These are phyloP conservation scores for Epizoanthus fatuus DNA, from an alignment of 92 coral and sea anemone species.

Conservation along the genomic window DNA sequence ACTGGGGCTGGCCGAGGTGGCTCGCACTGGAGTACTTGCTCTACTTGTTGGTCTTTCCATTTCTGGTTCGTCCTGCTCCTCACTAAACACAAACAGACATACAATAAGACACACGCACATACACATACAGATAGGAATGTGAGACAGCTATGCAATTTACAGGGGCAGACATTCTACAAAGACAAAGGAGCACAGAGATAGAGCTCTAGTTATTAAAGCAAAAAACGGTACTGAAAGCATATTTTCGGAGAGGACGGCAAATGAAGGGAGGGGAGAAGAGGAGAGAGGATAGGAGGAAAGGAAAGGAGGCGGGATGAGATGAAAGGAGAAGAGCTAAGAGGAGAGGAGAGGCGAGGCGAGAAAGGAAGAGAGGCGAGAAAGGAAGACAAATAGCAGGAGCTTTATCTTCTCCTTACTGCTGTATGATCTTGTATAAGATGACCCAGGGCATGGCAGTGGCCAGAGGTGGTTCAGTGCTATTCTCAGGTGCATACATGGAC, in stretches of 20 bases:
- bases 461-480: conserved; percentile 92
- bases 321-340: no score
- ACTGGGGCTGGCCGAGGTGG: conserved; percentile 63
- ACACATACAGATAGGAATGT: not conserved
- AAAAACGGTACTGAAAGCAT: no score
- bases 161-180: not conserved
- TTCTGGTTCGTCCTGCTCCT: conserved; percentile 80
- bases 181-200: no score
- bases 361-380: no score
- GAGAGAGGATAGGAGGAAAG: no score
- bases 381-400: not conserved
- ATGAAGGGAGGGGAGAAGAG: no score
- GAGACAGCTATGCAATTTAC: not conserved
- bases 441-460: conserved; percentile 99
- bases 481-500: conserved; percentile 94
- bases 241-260: no score
- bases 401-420: conserved; percentile 69
- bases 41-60: conserved; percentile 57
- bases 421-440: conserved; percentile 84
- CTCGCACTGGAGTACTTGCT: conserved; percentile 64
- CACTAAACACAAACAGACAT: conserved; percentile 51
- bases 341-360: no score
- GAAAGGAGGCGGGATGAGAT: no score
- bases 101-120: not conserved
- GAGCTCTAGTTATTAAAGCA: no score